phyloP scores from a whole-genome alignment of 2,113 vertebrate genomes.

The Dipodomys merriami region DNA sequence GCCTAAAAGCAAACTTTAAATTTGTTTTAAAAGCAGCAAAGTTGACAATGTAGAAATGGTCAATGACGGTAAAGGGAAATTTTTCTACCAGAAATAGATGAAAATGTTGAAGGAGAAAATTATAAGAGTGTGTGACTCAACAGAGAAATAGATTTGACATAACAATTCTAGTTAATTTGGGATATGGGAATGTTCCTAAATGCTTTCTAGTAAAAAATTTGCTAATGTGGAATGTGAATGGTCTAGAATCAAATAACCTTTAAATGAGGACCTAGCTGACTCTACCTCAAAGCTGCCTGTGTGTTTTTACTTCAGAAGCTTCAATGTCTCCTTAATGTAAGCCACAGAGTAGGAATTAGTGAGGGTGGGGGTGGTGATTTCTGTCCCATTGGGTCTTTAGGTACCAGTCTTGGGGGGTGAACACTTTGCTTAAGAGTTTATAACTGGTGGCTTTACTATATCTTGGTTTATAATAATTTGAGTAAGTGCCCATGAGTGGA shows the following conservation, averaged over 20 bases:
- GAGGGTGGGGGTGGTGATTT: neutral
- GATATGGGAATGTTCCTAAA: neutral
- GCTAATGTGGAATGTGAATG: neutral
- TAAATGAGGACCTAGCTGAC: neutral
- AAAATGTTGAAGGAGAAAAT: constrained; percentile 16
- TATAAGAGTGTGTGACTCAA: neutral
- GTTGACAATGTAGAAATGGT: neutral
- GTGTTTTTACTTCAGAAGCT: neutral
- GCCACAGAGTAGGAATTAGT: neutral
- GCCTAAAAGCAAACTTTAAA: neutral
- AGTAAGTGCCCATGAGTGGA: too few species aligned
- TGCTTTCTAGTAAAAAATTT: neutral
- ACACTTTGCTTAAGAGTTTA: neutral
- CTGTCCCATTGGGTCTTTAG: neutral
- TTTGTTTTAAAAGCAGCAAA: constrained; percentile 15
- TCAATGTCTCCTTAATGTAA: neutral
- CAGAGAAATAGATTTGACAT: neutral
- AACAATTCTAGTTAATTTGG: neutral
- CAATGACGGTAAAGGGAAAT: neutral
- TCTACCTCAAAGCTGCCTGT: neutral
- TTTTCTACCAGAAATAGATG: neutral
- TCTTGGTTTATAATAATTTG: too few species aligned
- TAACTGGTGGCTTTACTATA: neutral
- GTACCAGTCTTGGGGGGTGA: neutral
- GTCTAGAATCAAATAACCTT: neutral